Base-by-base conservation (phyloP, 2,888 invertebrate species). In the Neocrepidodera transversa region DNA sequence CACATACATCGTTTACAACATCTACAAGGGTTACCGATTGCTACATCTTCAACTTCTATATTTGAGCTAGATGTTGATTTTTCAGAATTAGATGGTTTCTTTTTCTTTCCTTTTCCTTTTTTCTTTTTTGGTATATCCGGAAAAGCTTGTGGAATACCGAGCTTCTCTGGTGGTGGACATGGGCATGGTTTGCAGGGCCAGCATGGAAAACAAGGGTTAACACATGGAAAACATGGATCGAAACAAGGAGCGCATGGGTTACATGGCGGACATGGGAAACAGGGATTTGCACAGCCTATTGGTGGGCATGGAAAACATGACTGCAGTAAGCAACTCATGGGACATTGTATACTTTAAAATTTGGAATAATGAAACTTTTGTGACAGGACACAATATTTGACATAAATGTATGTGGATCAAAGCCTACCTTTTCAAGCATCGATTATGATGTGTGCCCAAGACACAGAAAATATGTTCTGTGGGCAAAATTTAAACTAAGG, bases 301-400 rank as follows among this genome's bases (percentile, higher is more conserved):
- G 20, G 13, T 49, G 23, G 14, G 1, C 23, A 14, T 13, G 52
- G 40, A 13, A 17, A 40, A 18, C 40, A 40, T 14, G 1, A n/a
- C 7, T 16, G 40, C 11, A 8, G 32, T 16, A 23, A 54, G 36
- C 54, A 54, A 54, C 17, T 45, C 54, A 54, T 54, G 45, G 45
- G 36, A 36, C 45, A 54, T 54, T 53, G 20, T 53, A 7, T 42
- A 52, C 28, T 35, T 36, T 35, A 35, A 18, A 50, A 50, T 50
- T 50, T 50, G 16, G 50, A 50, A 13, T 43, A 13, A 23, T 13
- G 17, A 1, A 26, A 45, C 8, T 26, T 13, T 26, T 45, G 17
- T 47, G 47, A 17, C 47, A 47, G 10, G 16, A n/a, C 13, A 10
- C 18, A n/a, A n/a, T n/a, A n/a, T n/a, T n/a, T 11, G 23, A 20